phyloP scores from a whole-genome alignment of 2,888 invertebrate genomes.

The Sarcophaga variegata region DNA sequence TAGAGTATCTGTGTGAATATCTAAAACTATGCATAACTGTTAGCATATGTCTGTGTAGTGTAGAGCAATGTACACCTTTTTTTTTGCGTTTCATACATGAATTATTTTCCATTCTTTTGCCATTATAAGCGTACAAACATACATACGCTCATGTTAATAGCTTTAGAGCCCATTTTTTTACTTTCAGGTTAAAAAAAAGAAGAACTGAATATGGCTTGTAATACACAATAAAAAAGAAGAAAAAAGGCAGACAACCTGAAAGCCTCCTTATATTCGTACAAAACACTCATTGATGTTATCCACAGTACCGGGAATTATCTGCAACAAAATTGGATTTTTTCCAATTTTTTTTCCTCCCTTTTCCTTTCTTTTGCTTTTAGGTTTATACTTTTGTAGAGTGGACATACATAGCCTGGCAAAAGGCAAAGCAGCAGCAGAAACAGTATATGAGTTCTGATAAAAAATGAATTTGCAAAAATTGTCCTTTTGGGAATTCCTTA shows the following conservation, averaged over 20 bases:
- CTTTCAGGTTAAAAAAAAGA: slow-evolving; percentile 23
- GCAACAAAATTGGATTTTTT: slow-evolving; percentile 65
- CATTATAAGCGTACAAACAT: slow-evolving; percentile 72
- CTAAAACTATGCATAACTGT: not conserved
- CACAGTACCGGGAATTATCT: slow-evolving; percentile 62
- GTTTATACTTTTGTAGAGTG: not conserved
- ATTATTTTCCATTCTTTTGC: slow-evolving; percentile 56
- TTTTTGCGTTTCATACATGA: slow-evolving; percentile 47
- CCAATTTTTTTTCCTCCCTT: slow-evolving; percentile 23
- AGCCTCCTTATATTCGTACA: slow-evolving; percentile 74
- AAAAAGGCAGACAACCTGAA: slow-evolving; percentile 13
- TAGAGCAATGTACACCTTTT: slow-evolving; percentile 61
- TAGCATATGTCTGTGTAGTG: slow-evolving; percentile 32
- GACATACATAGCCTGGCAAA: too few relatives aligned
- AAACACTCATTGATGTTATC: not conserved
- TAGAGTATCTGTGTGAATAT: slow-evolving; percentile 42
- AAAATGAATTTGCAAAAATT: slow-evolving; percentile 72
- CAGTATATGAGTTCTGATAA: slow-evolving; percentile 56
- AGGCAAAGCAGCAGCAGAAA: slow-evolving; percentile 12
- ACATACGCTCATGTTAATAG: slow-evolving; percentile 57
- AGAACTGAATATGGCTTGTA: not conserved
- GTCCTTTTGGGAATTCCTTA: slow-evolving; percentile 73
- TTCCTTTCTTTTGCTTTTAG: not conserved
- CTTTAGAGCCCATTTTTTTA: slow-evolving; percentile 60
- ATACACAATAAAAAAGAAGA: not conserved